A percentile compares a stretch with the other conserved stretches of the same genome.
Evolutionary conservation across 2,797 vertebrate genomes (phyloP).

Genomic region (Lycodopsis pacificus): DNA sequence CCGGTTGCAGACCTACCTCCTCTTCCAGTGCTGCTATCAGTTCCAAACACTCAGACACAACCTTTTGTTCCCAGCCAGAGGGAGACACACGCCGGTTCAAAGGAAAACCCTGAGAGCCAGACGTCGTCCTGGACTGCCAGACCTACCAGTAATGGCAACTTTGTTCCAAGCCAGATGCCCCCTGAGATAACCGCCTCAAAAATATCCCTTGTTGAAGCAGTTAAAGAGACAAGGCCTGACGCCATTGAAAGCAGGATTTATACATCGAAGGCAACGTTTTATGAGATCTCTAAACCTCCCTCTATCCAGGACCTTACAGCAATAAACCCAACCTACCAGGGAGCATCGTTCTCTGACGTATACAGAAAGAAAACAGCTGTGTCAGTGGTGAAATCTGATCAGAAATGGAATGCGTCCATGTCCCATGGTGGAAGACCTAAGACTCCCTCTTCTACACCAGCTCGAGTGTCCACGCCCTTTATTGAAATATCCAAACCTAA

Average conservation of each 20-base stretch:
- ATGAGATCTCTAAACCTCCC: constrained; percentile 79
- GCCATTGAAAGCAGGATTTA: constrained; percentile 71
- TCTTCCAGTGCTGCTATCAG: constrained; percentile 64
- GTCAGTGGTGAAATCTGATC: constrained; percentile 49
- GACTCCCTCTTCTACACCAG: constrained; percentile 62
- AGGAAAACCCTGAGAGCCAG: constrained; percentile 46
- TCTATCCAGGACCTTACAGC: constrained; percentile 71
- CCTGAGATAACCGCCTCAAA: constrained; percentile 65
- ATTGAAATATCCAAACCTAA: constrained; percentile 80
- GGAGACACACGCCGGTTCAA: constrained; percentile 63
- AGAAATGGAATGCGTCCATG: constrained; percentile 45
- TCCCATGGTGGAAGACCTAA: constrained; percentile 66
- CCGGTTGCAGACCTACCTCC: constrained; percentile 66
- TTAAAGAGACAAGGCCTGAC: constrained; percentile 49
- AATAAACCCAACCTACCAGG: constrained; percentile 53
- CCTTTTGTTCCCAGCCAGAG: constrained; percentile 65
- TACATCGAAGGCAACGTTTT: constrained; percentile 82
- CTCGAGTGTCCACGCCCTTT: constrained; percentile 66
- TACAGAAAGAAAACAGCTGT: constrained; percentile 49
- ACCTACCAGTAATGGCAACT: constrained; percentile 50
- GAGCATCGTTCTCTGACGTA: constrained; percentile 31
- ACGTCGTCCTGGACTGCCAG: constrained; percentile 38
- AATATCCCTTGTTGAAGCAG: constrained; percentile 61
- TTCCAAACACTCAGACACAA: constrained; percentile 65
- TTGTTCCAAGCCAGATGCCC: constrained; percentile 49